These are phyloP conservation scores for Electrophaes corylata DNA, from an alignment of 2,888 invertebrate species.

Conservation along the genomic window DNA sequence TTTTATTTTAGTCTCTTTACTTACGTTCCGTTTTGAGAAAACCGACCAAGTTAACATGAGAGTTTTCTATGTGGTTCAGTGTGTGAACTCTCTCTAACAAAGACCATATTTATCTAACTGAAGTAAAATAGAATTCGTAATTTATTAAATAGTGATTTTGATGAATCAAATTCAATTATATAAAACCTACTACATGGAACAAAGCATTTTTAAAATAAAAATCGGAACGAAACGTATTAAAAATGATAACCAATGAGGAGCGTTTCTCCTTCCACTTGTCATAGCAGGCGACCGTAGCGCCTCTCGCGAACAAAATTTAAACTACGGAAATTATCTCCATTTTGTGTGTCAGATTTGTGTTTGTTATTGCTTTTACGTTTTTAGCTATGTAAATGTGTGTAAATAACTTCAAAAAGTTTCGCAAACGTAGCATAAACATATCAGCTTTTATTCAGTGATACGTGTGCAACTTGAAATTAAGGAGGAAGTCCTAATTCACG, in stretches of 20 bases:
- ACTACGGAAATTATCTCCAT: constrained; percentile 86
- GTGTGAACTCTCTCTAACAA: no score
- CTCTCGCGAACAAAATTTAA: constrained; percentile 72
- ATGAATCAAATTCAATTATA: no score
- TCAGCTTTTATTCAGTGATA: constrained; percentile 47
- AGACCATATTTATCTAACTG: no score
- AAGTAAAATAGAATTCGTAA: no score
- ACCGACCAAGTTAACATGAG: background rate
- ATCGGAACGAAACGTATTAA: constrained; percentile 68
- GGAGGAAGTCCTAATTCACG: constrained; percentile 44
- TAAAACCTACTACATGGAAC: no score
- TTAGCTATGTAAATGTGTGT: constrained; percentile 64
- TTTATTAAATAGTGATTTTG: no score
- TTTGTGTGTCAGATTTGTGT: constrained; percentile 86
- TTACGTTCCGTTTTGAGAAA: constrained; percentile 54
- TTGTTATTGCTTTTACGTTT: constrained; percentile 80
- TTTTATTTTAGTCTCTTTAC: constrained; percentile 35
- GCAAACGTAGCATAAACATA: constrained; percentile 50
- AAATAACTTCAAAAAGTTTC: constrained; percentile 62
- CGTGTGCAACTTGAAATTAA: constrained; percentile 36
- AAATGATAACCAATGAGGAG: constrained; percentile 58
- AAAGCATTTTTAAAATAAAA: background rate
- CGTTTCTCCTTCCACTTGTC: constrained; percentile 57
- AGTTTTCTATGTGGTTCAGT: no score
- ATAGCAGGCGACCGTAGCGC: constrained; percentile 61